Evolutionary conservation across 2,113 vertebrate species (phyloP).

Genomic region (Regulus satrapa): DNA sequence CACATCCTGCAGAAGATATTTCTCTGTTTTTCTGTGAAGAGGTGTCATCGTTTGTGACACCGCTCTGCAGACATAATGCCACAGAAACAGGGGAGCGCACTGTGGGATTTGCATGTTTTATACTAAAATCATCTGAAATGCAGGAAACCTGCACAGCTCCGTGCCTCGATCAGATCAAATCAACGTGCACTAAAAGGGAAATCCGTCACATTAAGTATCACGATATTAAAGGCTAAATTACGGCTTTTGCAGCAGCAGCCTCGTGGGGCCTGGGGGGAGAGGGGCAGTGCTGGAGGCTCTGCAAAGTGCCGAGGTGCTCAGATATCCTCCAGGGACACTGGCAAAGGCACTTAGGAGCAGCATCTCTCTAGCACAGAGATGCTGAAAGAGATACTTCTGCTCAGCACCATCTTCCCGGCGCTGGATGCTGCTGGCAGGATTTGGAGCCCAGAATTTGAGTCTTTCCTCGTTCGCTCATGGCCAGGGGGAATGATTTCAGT

Average conservation of each 20-base stretch:
- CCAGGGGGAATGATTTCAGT: not conserved
- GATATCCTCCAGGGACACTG: not conserved
- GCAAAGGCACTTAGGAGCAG: not conserved
- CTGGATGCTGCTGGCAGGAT: not conserved
- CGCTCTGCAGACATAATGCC: not conserved
- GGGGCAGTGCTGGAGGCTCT: not conserved
- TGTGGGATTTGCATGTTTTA: slow-evolving; percentile 41
- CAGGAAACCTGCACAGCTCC: not conserved
- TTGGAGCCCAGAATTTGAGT: not conserved
- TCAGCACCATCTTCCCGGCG: not conserved
- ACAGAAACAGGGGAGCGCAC: not conserved
- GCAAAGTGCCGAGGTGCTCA: not conserved
- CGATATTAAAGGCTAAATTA: slow-evolving; percentile 17
- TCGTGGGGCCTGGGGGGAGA: not conserved
- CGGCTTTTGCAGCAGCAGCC: not conserved
- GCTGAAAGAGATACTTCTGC: not conserved
- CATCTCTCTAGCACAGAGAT: not conserved
- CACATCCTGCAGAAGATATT: not conserved
- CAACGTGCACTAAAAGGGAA: not conserved
- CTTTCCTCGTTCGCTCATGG: accelerated
- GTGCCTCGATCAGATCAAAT: not conserved
- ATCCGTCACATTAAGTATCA: not conserved
- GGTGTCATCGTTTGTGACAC: not conserved
- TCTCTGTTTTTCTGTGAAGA: not conserved
- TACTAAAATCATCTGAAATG: not conserved